Percentiles rank a stretch among this genome's conserved stretches.
Conservation (phyloP, 2,888 invertebrate species). For the Drosophila trichaetosa region DNA sequence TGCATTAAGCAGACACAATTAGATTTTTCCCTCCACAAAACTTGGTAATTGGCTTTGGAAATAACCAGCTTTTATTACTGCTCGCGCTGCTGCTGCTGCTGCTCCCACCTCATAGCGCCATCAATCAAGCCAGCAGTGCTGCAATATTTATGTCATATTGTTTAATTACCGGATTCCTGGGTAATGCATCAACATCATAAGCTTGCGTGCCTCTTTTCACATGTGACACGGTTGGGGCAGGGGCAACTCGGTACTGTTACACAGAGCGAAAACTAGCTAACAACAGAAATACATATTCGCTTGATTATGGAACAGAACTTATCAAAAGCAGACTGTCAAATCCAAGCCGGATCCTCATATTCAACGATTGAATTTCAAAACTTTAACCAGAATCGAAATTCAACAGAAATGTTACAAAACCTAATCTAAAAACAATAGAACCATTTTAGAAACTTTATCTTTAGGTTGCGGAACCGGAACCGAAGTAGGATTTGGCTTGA, state of each 20-base stretch:
- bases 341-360: background rate
- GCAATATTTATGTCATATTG: conserved; percentile 82
- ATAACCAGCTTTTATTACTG: background rate
- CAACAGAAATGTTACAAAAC: background rate
- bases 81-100: background rate
- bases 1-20: conserved; percentile 52
- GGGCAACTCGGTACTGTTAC: background rate
- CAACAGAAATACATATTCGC: too few species aligned
- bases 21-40: conserved; percentile 31
- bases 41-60: conserved; percentile 41
- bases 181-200: conserved; percentile 78
- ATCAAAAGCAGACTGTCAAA: background rate
- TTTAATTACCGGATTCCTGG: conserved; percentile 82
- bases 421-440: background rate
- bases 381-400: background rate
- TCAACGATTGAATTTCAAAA: background rate
- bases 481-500: background rate
- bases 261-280: background rate
- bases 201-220: conserved; percentile 45
- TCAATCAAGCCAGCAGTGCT: conserved; percentile 66
- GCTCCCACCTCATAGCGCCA: background rate
- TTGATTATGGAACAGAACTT: background rate
- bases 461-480: background rate
- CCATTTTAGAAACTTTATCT: background rate
- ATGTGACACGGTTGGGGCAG: conserved; percentile 5